Evolutionary conservation across 2,888 invertebrate species (phyloP).

Genomic region (Troides aeacus): DNA sequence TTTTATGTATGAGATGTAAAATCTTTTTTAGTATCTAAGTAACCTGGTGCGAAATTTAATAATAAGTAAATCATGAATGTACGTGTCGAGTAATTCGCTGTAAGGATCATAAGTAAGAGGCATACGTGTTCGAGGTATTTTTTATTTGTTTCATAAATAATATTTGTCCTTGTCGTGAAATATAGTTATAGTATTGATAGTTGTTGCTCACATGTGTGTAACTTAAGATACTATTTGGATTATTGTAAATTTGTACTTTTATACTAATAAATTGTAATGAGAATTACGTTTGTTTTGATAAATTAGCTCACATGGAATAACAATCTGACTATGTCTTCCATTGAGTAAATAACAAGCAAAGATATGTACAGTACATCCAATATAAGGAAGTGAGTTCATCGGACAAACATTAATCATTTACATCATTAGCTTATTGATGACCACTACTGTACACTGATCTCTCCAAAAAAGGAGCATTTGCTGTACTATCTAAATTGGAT

Average conservation of each 20-base stretch:
- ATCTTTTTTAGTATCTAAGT: slow-evolving; percentile 8
- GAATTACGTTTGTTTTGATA: slow-evolving; percentile 30
- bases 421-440: too few relatives aligned
- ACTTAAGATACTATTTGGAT: slow-evolving; percentile 34
- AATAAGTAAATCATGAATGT: neutral
- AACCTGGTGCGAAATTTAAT: slow-evolving; percentile 12
- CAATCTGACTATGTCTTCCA: too few relatives aligned
- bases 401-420: too few relatives aligned
- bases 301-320: neutral
- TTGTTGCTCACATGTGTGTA: slow-evolving; percentile 33
- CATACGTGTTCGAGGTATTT: neutral
- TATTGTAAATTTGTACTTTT: slow-evolving; percentile 51
- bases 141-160: neutral
- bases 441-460: too few relatives aligned
- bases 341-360: too few relatives aligned
- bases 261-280: slow-evolving; percentile 59
- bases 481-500: too few relatives aligned
- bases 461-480: too few relatives aligned
- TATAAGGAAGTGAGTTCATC: too few relatives aligned
- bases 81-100: neutral
- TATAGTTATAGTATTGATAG: slow-evolving; percentile 25
- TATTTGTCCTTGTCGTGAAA: slow-evolving; percentile 16
- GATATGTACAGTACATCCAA: too few relatives aligned
- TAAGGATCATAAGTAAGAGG: slow-evolving; percentile 1
- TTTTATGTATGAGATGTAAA: neutral